A percentile compares a stretch with the other conserved stretches of the same genome.
Evolutionary conservation across 2,113 vertebrate species (phyloP).

Genomic region (Manacus vitellinus): DNA sequence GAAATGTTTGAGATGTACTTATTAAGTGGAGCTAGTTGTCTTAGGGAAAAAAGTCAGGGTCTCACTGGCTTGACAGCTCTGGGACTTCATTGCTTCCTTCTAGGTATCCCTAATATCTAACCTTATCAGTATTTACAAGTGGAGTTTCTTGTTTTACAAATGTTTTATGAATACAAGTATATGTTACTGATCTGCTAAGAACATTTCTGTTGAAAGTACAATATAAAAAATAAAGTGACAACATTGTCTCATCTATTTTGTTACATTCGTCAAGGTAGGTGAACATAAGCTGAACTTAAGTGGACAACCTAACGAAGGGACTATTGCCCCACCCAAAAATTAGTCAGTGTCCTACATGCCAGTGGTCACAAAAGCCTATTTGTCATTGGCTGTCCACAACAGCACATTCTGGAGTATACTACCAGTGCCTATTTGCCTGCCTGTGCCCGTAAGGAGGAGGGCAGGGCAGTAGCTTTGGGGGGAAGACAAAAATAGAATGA

Average conservation of each 20-base stretch:
- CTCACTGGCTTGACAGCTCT: not conserved
- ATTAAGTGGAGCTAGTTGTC: not conserved
- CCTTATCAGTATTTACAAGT: not conserved
- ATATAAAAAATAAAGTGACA: not conserved
- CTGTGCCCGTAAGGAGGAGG: not conserved
- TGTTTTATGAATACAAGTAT: not conserved
- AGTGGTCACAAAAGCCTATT: not conserved
- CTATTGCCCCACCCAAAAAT: not conserved
- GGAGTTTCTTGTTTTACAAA: not conserved
- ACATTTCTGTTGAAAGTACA: not conserved
- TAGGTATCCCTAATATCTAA: not conserved
- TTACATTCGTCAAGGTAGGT: not conserved
- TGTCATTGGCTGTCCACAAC: not conserved
- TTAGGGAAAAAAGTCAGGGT: not conserved
- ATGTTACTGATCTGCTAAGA: not conserved
- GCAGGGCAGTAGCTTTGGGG: not conserved
- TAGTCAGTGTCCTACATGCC: not conserved
- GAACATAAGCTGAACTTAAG: not conserved
- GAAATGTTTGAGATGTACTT: not conserved
- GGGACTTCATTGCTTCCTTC: not conserved
- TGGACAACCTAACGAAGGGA: not conserved
- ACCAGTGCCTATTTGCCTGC: rapidly evolving
- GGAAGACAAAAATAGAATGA: not conserved
- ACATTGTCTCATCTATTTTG: not conserved
- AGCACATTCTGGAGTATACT: not conserved